Base-by-base conservation (phyloP, 1,140 invertebrate species). In the Venturia canescens region DNA sequence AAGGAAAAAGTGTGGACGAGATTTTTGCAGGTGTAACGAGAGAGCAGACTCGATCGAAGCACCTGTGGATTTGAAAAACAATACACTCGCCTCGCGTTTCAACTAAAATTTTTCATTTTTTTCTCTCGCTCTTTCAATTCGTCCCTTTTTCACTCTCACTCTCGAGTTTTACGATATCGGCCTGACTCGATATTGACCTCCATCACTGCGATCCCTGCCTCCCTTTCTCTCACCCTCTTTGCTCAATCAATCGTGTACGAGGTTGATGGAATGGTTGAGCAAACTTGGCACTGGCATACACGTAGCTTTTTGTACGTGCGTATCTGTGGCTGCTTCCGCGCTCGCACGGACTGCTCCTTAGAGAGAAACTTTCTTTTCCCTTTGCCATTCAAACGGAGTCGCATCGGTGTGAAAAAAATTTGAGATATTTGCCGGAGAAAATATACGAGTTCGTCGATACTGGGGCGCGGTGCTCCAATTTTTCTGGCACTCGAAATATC, bases 241-340 rank as follows among this genome's bases (percentile, higher is more conserved):
- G 48, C 34, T 72, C 70, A 44, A 74, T 48, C 34, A 72, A 72
- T 38, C 34, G 70, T 72, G n/a, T 31, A 50, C 26, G 71, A 74
- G 26, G 29, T 74, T 74, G 71, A 48, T 16, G 34, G 71, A 31
- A 48, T 38, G 34, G 71, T 48, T 53, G 71, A 74, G 34, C 21
- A 44, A 74, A 74, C 34, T 74, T 74, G n/a, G 21, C 21, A 44
- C 34, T 16, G 18, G 21, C 21, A 74, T 53, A 53, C 48, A 72
- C 71, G 34, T 74, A 44, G n/a, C n/a, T 74, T 38, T 38, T 0
- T 74, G 18, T 74, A 44, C 48, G 13, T 44, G n/a, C n/a, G n/a
- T n/a, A n/a, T n/a, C n/a, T n/a, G n/a, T n/a, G n/a, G n/a, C 21
- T 38, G 44, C 48, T 18, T 13, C n/a, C 48, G 5, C 53, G 53